Base-by-base conservation (phyloP, 2,797 vertebrate genomes). In the Anabas testudineus region DNA sequence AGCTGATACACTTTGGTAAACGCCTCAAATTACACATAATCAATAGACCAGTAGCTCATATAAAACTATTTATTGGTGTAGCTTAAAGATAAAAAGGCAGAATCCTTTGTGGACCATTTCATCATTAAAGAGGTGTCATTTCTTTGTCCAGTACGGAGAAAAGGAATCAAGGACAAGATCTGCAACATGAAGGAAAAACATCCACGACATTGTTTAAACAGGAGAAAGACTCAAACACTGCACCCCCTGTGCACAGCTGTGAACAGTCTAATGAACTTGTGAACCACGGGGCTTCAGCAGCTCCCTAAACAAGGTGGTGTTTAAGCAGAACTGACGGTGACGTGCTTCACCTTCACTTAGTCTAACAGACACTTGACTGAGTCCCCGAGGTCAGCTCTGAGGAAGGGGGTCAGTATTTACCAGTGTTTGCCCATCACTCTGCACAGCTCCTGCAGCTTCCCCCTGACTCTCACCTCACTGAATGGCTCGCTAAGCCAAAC, bases 261-360 rank as follows among this genome's bases (percentile, higher is more conserved):
- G 36, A 47, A 66, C 78, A 57, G 36, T 41, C 73, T 84, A 85
- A 83, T 87, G 80, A 89, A 83, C 88, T 85, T 86, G 14, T 85
- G 82, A 90, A 88, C 84, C 62, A 21, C 0, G 43, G 48, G 52
- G 54, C 66, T 83, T 48, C 52, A 32, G 68, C 51, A 16, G 26
- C 62, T 82, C 75, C 54, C 80, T 67, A 79, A 89, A 88, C 79
- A 87, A 73, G 76, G 71, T 54, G 13, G 43, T 71, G 80, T 88
- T 92, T 90, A 77, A 92, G 82, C 59, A 69, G 89, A 92, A 90
- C 81, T 78, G 80, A 73, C 28, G 46, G 47, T 86, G 91, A 93
- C 81, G 84, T 74, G 81, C 83, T 88, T 94, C 91, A 90, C 81
- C 88, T 91, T 89, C 87, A 88, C 85, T 94, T 92, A 92, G 84